phyloP scores from a whole-genome alignment of 2,113 vertebrate species.

The Siphamia tubifer region DNA sequence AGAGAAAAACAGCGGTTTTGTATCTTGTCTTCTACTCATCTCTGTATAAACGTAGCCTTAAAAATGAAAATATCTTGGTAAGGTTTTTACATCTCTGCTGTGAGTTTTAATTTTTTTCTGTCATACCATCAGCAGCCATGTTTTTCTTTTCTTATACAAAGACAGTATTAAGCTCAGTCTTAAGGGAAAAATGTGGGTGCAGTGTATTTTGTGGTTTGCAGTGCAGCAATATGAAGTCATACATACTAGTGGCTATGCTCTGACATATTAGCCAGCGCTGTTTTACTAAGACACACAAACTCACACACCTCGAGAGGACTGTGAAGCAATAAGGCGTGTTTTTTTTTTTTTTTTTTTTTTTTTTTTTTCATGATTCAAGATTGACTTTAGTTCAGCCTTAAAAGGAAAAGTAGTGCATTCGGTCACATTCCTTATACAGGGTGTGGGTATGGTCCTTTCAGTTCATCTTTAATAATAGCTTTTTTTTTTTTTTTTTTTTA shows the following conservation, averaged over 20 bases:
- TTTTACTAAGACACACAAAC: neutral
- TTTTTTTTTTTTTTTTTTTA: no score
- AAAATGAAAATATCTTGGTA: no score
- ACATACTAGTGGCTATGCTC: conserved; percentile 1
- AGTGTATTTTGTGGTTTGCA: conserved; percentile 32
- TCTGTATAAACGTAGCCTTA: no score
- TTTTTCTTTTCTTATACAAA: neutral
- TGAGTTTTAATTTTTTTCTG: neutral
- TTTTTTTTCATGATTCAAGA: neutral
- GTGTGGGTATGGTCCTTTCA: neutral
- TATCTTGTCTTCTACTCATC: no score
- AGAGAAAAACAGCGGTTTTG: no score
- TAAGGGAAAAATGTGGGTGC: conserved; percentile 15
- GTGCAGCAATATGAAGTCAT: conserved; percentile 33
- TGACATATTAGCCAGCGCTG: neutral
- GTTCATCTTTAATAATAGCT: neutral
- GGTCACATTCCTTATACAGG: no score
- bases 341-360: no score
- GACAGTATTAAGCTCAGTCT: neutral
- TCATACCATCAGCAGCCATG: neutral
- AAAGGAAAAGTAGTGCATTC: neutral
- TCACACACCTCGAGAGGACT: neutral
- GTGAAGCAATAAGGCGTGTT: neutral
- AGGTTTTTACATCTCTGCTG: neutral
- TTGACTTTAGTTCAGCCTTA: neutral